A percentile compares a stretch with the other conserved stretches of the same genome.
Evolutionary conservation across 2,113 vertebrate species (phyloP).

Genomic region (Leucopsar rothschildi): DNA sequence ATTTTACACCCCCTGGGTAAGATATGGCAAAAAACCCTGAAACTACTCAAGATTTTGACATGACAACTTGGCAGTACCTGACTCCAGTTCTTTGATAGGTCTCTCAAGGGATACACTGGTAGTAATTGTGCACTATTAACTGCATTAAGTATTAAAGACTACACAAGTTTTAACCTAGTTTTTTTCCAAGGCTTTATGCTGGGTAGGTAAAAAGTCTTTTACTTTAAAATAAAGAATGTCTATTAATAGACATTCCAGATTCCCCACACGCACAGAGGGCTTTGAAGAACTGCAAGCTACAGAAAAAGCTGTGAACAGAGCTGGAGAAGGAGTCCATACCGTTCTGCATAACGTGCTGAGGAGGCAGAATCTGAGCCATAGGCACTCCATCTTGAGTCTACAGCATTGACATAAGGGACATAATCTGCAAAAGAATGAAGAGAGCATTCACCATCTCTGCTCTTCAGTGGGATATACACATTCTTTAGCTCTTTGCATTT

Average conservation of each 20-base stretch:
- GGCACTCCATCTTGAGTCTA: constrained; percentile 90
- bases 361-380: constrained; percentile 85
- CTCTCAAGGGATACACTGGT: background rate
- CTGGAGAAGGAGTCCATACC: constrained; percentile 64
- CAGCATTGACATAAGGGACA: constrained; percentile 84
- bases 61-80: background rate
- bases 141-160: background rate
- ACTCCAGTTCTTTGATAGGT: background rate
- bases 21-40: background rate
- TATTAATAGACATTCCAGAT: background rate
- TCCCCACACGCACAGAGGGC: background rate
- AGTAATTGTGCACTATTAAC: background rate
- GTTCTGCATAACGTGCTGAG: constrained; percentile 84
- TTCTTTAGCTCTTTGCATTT: background rate
- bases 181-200: background rate
- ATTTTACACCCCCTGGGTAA: background rate
- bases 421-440: constrained; percentile 78
- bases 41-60: background rate
- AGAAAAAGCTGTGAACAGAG: background rate
- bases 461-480: background rate
- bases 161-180: background rate
- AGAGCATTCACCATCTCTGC: background rate
- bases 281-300: background rate
- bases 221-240: background rate
- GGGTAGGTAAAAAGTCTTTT: background rate